Percentiles rank a stretch among this genome's conserved stretches.
Conservation (phyloP, 2,797 vertebrate genomes). For the Phrynocephalus vlangalii region DNA sequence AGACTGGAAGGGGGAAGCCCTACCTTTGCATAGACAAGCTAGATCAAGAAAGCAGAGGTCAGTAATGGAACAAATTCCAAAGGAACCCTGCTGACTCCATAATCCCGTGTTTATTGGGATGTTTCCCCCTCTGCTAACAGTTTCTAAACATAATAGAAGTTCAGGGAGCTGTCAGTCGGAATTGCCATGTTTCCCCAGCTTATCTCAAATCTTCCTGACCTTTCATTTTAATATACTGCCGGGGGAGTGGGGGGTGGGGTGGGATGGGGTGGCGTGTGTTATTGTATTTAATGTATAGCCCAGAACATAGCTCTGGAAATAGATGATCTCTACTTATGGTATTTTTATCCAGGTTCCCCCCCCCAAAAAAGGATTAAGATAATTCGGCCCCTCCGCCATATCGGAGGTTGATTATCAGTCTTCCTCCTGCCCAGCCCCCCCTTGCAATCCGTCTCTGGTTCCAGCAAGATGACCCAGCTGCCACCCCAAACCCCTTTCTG, state of each 20-base stretch:
- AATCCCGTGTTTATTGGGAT: conserved; percentile 38
- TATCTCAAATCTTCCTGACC: conserved; percentile 48
- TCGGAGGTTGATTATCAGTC: conserved; percentile 56
- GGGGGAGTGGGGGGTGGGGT: fast-evolving
- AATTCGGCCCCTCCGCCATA: conserved; percentile 58
- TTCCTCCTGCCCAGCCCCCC: conserved; percentile 43
- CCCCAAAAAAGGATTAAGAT: conserved; percentile 63
- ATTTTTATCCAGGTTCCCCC: conserved; percentile 67
- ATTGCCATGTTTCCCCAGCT: conserved; percentile 27
- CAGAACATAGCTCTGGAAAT: conserved; percentile 40
- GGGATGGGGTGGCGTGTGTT: not conserved
- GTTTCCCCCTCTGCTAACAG: conserved; percentile 38
- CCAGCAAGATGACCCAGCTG: not conserved
- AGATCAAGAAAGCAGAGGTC: conserved; percentile 39
- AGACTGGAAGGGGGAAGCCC: not conserved
- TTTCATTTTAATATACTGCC: conserved; percentile 46
- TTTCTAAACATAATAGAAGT: conserved; percentile 38
- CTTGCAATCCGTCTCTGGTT: conserved; percentile 14
- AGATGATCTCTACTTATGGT: conserved; percentile 67
- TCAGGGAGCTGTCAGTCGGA: not conserved
- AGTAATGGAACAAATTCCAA: conserved; percentile 55
- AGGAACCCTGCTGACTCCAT: conserved; percentile 1
- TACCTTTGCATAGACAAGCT: conserved; percentile 34
- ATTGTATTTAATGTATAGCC: conserved; percentile 40
- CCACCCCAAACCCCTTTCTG: not conserved